Evolutionary conservation across 1,140 invertebrate species (phyloP).

Genomic region (Drosophila setifemur): DNA sequence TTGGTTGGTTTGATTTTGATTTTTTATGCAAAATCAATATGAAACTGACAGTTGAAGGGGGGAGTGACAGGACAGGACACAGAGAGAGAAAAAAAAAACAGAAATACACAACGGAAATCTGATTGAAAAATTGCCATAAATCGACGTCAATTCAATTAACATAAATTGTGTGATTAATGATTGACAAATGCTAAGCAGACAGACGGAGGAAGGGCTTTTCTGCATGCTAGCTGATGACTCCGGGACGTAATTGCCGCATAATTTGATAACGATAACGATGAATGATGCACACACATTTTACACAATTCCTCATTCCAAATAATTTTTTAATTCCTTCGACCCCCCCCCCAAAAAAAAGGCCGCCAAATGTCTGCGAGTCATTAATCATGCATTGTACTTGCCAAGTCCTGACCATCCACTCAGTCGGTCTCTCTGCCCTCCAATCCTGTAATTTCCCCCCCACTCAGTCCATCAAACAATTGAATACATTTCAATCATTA

Average conservation of each 20-base stretch:
- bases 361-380: conserved; percentile 44
- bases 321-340: conserved; percentile 71
- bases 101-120: conserved; percentile 30
- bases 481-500: conserved; percentile 79
- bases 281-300: conserved; percentile 41
- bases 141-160: conserved; percentile 76
- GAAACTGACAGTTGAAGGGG: conserved; percentile 29
- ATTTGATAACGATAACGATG: conserved; percentile 61
- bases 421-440: neutral
- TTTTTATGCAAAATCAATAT: conserved; percentile 58
- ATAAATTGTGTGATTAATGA: conserved; percentile 77
- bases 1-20: conserved; percentile 11
- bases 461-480: conserved; percentile 72
- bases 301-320: conserved; percentile 38
- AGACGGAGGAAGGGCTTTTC: conserved; percentile 3
- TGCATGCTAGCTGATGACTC: neutral
- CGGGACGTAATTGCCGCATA: conserved; percentile 67
- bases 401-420: conserved; percentile 20
- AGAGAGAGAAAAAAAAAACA: neutral
- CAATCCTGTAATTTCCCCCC: too few species aligned
- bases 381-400: conserved; percentile 73
- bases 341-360: conserved; percentile 21
- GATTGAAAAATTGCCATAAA: conserved; percentile 72
- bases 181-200: conserved; percentile 68
- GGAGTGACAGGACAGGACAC: neutral